Base-by-base conservation (phyloP, 2,888 invertebrate species). In the Digitonthophagus gazella region DNA sequence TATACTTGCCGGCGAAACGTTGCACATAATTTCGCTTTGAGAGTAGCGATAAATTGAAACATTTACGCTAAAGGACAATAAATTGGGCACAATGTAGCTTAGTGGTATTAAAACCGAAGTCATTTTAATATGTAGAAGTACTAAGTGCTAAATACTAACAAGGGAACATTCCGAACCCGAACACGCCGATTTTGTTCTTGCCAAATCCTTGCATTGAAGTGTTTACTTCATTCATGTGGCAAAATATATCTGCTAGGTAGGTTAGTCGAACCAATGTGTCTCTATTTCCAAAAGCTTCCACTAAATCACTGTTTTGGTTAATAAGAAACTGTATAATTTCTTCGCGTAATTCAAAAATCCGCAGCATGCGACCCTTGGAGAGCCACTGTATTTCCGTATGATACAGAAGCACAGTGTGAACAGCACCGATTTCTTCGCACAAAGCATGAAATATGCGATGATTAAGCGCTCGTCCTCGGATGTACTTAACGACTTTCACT, bases 381-480 rank as follows among this genome's bases (percentile, higher is more conserved):
- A 73, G 68, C 74, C 76, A 75, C 63, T 74, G 71, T 70, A 73
- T 71, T 71, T 75, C 71, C 65, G 72, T 71, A 67, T 73, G 70
- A 64, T 71, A 70, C 63, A 74, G 69, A 2, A 63, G 63, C 58
- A 67, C 68, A 63, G 69, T 68, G 70, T 73, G 72, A 67, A 72
- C 71, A 68, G 73, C 70, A 14, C 71, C 72, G 71, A 76, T 75
- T 69, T 75, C 74, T 68, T 75, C 65, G 69, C 75, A 76, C 66
- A 75, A 72, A 65, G 68, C 71, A 67, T 71, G 71, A 69, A 76
- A 75, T 65, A 75, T 67, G 65, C 72, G 70, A 65, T 71, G 71
- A 68, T 76, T 1, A 14, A 5, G 5, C 14, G 15, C 4, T 5
- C 6, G 15, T 16, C 14, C 57, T 16, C 14, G 15, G 15, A 73